Base-by-base conservation (phyloP, 2,888 invertebrate genomes). In the Tyria jacobaeae region DNA sequence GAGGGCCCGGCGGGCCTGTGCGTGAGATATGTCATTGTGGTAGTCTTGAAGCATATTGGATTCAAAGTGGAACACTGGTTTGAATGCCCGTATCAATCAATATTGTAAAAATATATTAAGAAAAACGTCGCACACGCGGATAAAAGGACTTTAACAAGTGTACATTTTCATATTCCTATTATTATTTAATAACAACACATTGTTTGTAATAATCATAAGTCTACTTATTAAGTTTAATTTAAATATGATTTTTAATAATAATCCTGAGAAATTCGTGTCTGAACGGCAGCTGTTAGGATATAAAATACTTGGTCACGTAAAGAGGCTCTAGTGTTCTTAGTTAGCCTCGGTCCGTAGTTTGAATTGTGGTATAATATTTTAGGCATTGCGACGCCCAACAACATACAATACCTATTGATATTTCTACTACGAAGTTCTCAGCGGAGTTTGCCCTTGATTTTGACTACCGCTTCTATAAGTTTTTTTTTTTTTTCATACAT, bases 51-150 rank as follows among this genome's bases (percentile, higher is more conserved):
- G 9, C 37, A 83, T 57, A 15, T 70, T 64, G 7, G 66, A 53
- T 54, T 62, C 58, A 44, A 74, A 57, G 37, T 69, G 78, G 47
- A 81, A 79, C 0, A 81, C 52, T 48, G 82, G 73, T 66, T 78
- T 80, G 24, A 55, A 65, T 10, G 60, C 61, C 82, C 83, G 60
- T 47, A n/a, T n/a, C n/a, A n/a, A n/a, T n/a, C n/a, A 80, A 82
- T 3, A 34, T n/a, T 5, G 48, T 21, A 41, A 17, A 9, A 6
- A 6, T 34, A 34, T 10, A 10, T 34, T 31, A 2, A 31, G 1
- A 31, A n/a, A n/a, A n/a, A n/a, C n/a, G n/a, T n/a, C n/a, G n/a
- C n/a, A n/a, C 27, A 31, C 27, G 27, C 27, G 27, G 27, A 4
- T 27, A 4, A 27, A 4, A 27, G 27, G 27, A 27, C 27, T 27